Evolutionary conservation across 1,140 invertebrate genomes (phyloP), one percentile per base, ranked within the genome.

Genomic region (Drosophila bipectinata): DNA sequence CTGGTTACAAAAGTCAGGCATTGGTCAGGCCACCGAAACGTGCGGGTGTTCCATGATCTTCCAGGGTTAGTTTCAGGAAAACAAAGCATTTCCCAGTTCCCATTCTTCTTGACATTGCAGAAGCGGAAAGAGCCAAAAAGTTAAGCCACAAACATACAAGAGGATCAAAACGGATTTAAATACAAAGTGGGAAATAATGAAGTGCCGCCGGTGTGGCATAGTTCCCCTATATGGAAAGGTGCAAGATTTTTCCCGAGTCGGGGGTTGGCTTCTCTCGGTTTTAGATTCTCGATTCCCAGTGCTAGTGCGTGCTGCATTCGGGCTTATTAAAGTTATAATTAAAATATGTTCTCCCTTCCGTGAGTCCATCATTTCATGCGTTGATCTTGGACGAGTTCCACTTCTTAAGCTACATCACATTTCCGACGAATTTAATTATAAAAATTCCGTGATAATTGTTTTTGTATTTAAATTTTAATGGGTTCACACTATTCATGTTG

Each of bases 131-230:
- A 85, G 82, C 74, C 83, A 87, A 85, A 85, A 85, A 85, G 83
- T 88, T 88, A 88, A 88, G 83, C 83, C 83, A 88, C 83, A 88
- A 88, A 88, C 83, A 88, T 88, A 88, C 83, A 88, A 88, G 79
- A 79, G 83, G 83, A 88, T 88, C 83, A 88, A 73, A 88, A 89
- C 83, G 83, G 83, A 77, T 88, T 88, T 89, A 88, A 88, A 88
- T 88, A 79, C 79, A 83, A 83, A 88, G 83, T 87, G 83, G 83
- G 72, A 88, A 88, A 88, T 88, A 88, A 88, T 88, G 83, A 87
- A 87, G 66, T 87, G 83, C 78, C 80, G 71, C 48, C 56, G n/a
- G 28, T 34, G 12, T 57, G 72, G 62, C 68, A 57, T 55, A 67
- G 52, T 41, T 24, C 34, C 26, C 26, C 26, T 28, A 28, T 28